Conservation (phyloP, 2,797 vertebrate species). For the Tolypeutes matacus region DNA sequence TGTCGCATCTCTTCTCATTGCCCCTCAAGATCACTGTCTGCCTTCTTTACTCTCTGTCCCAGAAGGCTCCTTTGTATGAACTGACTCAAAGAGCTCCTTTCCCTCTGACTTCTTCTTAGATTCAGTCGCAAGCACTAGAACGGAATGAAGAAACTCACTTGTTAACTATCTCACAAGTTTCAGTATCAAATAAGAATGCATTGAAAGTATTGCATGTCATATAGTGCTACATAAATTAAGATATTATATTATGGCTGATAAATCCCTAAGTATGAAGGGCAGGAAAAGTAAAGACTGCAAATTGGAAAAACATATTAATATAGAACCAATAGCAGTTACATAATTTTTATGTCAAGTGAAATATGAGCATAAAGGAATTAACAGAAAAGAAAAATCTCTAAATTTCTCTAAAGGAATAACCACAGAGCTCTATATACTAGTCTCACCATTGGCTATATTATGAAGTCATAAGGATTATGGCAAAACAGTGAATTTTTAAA, state of each 20-base stretch:
- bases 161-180: too few relatives aligned
- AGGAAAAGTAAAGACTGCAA: neutral
- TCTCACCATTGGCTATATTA: neutral
- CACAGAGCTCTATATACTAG: neutral
- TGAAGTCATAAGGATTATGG: neutral
- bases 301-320: neutral
- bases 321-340: neutral
- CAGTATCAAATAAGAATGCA: neutral
- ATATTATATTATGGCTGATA: neutral
- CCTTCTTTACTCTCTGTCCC: neutral
- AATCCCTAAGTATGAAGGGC: neutral
- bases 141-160: too few relatives aligned
- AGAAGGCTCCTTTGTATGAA: neutral
- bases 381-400: conserved; percentile 8
- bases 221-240: neutral
- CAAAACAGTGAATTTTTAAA: neutral
- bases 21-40: neutral
- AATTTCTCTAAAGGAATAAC: neutral
- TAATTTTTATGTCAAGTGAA: neutral
- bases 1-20: neutral
- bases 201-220: neutral
- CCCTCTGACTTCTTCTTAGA: neutral
- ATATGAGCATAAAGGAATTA: neutral
- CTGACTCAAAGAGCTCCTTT: too few relatives aligned
- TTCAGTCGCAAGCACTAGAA: neutral